These are phyloP conservation scores for Zosterops lateralis DNA, from an alignment of 2,113 vertebrate species.

Conservation along the genomic window DNA sequence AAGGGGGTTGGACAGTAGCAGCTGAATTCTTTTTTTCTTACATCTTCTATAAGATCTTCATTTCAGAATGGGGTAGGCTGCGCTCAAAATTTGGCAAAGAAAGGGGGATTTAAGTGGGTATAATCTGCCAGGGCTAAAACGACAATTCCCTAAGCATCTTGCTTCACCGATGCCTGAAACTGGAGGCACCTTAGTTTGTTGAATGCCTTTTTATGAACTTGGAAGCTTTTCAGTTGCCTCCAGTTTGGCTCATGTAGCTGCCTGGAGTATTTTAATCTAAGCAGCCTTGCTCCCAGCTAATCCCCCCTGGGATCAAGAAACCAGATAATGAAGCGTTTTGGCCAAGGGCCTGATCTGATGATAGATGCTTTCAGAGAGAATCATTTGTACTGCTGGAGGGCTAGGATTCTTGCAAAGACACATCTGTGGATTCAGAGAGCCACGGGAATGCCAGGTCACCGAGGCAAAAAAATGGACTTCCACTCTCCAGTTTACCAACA, in stretches of 20 bases:
- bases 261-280: background rate
- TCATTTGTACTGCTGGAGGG: background rate
- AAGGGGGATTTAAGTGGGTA: background rate
- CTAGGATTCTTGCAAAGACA: background rate
- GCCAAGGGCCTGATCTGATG: constrained; percentile 41
- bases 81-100: background rate
- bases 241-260: constrained; percentile 15
- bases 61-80: background rate
- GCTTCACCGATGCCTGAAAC: background rate
- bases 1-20: background rate
- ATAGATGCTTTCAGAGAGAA: constrained; percentile 39
- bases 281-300: constrained; percentile 31
- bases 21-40: background rate
- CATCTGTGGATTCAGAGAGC: background rate
- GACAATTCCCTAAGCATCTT: background rate
- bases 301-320: background rate
- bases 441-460: rapidly evolving
- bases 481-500: background rate
- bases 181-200: background rate
- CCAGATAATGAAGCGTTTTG: constrained; percentile 8
- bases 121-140: background rate
- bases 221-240: constrained; percentile 35
- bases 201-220: background rate
- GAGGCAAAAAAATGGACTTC: background rate
- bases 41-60: background rate